These are phyloP conservation scores for Agrochola litura DNA, from an alignment of 2,888 invertebrate species.

Conservation along the genomic window DNA sequence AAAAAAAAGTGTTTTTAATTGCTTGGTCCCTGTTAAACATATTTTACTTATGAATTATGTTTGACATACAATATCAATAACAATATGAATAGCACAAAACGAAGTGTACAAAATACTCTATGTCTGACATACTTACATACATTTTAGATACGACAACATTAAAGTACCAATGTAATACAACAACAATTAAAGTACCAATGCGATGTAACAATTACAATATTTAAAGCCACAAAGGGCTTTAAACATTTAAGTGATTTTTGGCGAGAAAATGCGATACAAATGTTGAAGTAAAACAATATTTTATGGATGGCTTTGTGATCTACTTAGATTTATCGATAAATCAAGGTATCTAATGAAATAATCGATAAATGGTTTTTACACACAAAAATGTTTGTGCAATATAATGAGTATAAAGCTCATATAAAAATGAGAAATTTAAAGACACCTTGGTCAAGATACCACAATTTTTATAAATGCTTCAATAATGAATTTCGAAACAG, in stretches of 20 bases:
- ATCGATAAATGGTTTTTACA: neutral
- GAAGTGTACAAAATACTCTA: neutral
- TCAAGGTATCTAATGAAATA: neutral
- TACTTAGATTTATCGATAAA: neutral
- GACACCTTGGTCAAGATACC: neutral
- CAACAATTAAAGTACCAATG: constrained; percentile 31
- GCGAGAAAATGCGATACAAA: neutral
- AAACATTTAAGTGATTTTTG: constrained; percentile 2
- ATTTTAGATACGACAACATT: constrained; percentile 36
- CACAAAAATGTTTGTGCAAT: neutral
- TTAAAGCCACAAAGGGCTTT: constrained; percentile 18
- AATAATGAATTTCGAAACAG: constrained; percentile 9
- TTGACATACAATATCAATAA: too few relatives aligned
- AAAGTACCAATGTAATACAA: constrained; percentile 1
- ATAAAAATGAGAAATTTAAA: neutral
- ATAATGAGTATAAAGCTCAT: neutral
- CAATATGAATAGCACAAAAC: neutral
- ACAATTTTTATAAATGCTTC: neutral
- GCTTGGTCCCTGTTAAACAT: too few relatives aligned
- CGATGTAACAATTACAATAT: constrained; percentile 2
- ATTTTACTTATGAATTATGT: too few relatives aligned
- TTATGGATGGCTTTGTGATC: neutral
- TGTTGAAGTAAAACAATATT: constrained; percentile 2
- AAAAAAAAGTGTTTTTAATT: neutral
- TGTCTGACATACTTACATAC: neutral